Evolutionary conservation across 2,113 vertebrate genomes (phyloP).

Genomic region (Irena cyanogastra): DNA sequence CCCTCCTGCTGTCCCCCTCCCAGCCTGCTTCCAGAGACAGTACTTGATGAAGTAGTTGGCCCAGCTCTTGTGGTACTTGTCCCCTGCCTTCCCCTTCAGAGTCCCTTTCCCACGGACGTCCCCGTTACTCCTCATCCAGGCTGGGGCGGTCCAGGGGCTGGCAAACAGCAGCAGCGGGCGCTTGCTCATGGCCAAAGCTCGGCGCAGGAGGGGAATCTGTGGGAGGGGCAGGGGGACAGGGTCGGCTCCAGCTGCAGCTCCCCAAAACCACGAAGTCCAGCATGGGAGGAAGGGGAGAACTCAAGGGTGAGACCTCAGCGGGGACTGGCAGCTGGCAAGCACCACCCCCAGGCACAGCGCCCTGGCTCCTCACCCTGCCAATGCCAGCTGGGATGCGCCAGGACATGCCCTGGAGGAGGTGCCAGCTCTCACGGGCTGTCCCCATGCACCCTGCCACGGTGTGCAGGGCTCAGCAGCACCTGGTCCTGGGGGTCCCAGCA

Average conservation of each 20-base stretch:
- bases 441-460: neutral
- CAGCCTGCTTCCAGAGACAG: neutral
- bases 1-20: rapidly evolving
- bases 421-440: neutral
- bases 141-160: slow-evolving; percentile 89
- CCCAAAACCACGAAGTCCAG: rapidly evolving
- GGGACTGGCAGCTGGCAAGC: neutral
- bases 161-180: slow-evolving; percentile 76
- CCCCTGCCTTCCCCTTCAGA: slow-evolving; percentile 84
- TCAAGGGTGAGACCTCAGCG: rapidly evolving
- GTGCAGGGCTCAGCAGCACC: neutral
- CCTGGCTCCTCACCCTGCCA: neutral
- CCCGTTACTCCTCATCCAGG: slow-evolving; percentile 87
- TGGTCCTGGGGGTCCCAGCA: rapidly evolving
- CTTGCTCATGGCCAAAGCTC: slow-evolving; percentile 72
- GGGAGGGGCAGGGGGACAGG: neutral
- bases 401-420: neutral
- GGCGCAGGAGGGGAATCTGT: slow-evolving; percentile 89
- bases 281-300: neutral
- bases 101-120: slow-evolving; percentile 82
- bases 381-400: neutral
- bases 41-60: slow-evolving; percentile 88
- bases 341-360: neutral
- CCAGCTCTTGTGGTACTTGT: slow-evolving; percentile 86
- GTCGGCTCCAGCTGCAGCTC: neutral